A percentile compares a stretch with the other conserved stretches of the same genome.
phyloP scores from a whole-genome alignment of 2,113 vertebrate genomes.

The Felis chaus region DNA sequence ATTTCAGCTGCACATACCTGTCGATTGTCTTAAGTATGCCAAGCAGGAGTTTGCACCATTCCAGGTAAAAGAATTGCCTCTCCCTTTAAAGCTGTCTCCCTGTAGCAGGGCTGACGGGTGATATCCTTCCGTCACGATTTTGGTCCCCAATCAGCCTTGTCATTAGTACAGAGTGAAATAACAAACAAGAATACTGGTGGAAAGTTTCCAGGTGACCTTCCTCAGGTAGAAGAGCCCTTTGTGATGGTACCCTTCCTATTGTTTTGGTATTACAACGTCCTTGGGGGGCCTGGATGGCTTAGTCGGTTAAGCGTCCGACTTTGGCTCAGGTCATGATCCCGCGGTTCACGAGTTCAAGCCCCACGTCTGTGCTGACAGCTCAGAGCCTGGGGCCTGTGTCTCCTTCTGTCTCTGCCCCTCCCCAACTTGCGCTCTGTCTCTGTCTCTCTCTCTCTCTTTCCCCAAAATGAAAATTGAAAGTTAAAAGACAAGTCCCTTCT shows the following conservation, averaged over 20 bases:
- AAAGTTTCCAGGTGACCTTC: background rate
- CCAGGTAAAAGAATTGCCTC: background rate
- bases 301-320: too few relatives aligned
- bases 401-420: too few relatives aligned
- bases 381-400: too few relatives aligned
- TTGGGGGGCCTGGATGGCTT: too few relatives aligned
- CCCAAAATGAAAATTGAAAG: too few relatives aligned
- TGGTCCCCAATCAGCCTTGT: background rate
- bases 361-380: too few relatives aligned
- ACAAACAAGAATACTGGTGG: background rate
- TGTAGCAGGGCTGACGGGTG: background rate
- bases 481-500: background rate
- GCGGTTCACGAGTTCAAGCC: too few relatives aligned
- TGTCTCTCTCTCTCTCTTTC: too few relatives aligned
- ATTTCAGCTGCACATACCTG: background rate
- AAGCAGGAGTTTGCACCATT: background rate
- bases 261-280: background rate
- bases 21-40: background rate
- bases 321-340: too few relatives aligned
- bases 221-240: background rate
- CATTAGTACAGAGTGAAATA: background rate
- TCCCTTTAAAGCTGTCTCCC: background rate
- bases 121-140: background rate
- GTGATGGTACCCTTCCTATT: background rate
- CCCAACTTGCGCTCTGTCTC: rapidly evolving